Evolutionary conservation across 1,140 invertebrate genomes (phyloP).

Genomic region (Drosophila melanica): DNA sequence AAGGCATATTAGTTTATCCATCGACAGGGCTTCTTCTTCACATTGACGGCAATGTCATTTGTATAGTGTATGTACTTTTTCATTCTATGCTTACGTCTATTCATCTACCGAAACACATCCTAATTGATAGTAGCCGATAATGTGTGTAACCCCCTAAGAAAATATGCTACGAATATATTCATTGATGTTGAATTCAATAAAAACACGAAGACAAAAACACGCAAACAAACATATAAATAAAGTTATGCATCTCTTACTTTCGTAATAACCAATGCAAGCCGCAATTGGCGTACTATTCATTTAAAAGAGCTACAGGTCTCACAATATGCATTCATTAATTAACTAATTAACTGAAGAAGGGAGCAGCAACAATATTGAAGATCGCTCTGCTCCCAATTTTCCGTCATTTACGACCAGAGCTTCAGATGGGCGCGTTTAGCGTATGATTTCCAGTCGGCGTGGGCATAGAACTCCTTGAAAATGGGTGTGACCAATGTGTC

Average conservation of each 20-base stretch:
- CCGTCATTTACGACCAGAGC: slow-evolving; percentile 85
- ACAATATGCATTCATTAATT: slow-evolving; percentile 71
- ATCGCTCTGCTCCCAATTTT: neutral
- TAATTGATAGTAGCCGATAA: neutral
- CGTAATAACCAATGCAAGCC: slow-evolving; percentile 9
- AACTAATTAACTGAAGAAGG: slow-evolving; percentile 47
- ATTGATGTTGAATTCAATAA: slow-evolving; percentile 53
- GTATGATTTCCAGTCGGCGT: slow-evolving; percentile 85
- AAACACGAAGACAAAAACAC: neutral
- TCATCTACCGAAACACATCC: neutral
- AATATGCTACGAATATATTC: slow-evolving; percentile 30
- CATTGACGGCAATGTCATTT: slow-evolving; percentile 1
- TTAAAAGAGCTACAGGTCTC: slow-evolving; percentile 52
- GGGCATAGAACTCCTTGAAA: slow-evolving; percentile 89
- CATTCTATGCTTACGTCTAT: slow-evolving; percentile 7
- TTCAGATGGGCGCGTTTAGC: slow-evolving; percentile 85
- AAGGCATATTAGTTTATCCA: slow-evolving; percentile 14
- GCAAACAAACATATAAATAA: slow-evolving; percentile 1
- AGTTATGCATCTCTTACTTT: neutral
- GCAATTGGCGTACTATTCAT: slow-evolving; percentile 56
- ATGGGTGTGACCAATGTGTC: slow-evolving; percentile 87
- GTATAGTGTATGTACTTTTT: slow-evolving; percentile 21
- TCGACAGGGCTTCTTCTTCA: neutral
- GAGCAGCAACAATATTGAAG: slow-evolving; percentile 3
- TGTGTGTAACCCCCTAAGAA: slow-evolving; percentile 11